A percentile compares a stretch with the other conserved stretches of the same genome.
Conservation (phyloP, 2,113 vertebrate species). For the Dunckerocampus dactyliophorus region DNA sequence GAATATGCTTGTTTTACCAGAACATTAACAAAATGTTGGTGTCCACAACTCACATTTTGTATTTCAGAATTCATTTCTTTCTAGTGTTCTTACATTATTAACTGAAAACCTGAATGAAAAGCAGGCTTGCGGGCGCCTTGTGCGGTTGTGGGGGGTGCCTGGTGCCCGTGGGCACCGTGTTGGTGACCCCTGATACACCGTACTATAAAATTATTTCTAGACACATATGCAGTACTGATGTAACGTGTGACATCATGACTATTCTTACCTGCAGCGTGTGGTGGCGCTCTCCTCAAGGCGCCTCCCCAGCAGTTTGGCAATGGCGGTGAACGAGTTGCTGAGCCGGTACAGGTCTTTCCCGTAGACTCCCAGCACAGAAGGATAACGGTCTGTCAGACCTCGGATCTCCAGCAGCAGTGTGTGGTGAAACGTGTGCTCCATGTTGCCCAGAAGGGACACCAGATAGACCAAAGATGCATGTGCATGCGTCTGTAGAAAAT, state of each 20-base stretch:
- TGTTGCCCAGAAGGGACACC: conserved; percentile 83
- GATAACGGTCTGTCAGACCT: conserved; percentile 80
- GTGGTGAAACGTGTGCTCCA: conserved; percentile 89
- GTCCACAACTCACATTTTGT: too few relatives aligned
- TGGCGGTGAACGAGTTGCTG: conserved; percentile 91
- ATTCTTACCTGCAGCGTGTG: conserved; percentile 68
- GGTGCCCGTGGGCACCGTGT: too few relatives aligned
- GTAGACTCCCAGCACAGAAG: conserved; percentile 76
- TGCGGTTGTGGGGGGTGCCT: too few relatives aligned
- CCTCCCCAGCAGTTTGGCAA: conserved; percentile 78
- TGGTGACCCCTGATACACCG: too few relatives aligned
- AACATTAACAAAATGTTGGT: too few relatives aligned
- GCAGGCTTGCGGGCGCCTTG: too few relatives aligned
- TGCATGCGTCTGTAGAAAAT: conserved; percentile 73
- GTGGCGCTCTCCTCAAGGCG: conserved; percentile 67
- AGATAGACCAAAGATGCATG: conserved; percentile 80
- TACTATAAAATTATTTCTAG: too few relatives aligned
- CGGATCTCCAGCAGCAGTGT: conserved; percentile 87
- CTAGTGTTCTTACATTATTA: too few relatives aligned
- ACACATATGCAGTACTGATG: too few relatives aligned
- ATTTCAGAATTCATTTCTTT: too few relatives aligned
- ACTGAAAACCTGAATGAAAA: too few relatives aligned
- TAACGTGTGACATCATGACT: background rate
- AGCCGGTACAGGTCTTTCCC: conserved; percentile 89
- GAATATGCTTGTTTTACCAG: too few relatives aligned